phyloP scores from a whole-genome alignment of 2,113 vertebrate genomes.

The Ceyx cyanopectus region DNA sequence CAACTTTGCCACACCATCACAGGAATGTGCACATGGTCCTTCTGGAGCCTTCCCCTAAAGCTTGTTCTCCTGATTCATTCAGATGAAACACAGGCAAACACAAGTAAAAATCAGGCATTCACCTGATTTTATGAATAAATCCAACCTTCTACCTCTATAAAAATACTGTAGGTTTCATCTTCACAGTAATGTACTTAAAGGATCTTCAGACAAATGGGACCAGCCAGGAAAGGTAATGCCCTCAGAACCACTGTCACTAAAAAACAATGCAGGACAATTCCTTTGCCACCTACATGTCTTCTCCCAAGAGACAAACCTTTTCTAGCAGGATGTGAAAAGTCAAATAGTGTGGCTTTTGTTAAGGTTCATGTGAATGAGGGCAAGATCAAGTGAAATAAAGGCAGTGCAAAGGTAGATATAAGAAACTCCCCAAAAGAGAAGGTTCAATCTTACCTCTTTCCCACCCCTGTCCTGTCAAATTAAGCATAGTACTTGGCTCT shows the following conservation, averaged over 20 bases:
- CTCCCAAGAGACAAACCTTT: not conserved
- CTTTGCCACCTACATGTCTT: not conserved
- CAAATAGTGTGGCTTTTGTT: not conserved
- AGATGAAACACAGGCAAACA: not conserved
- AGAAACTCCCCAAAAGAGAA: not conserved
- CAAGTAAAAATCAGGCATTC: not conserved
- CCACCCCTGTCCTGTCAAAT: not conserved
- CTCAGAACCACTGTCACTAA: not conserved
- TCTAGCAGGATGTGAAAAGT: not conserved
- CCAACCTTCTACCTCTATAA: not conserved
- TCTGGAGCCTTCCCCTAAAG: not conserved
- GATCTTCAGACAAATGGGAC: slow-evolving; percentile 1
- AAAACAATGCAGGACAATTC: not conserved
- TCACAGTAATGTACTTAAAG: slow-evolving; percentile 66
- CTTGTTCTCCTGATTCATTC: not conserved
- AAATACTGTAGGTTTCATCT: slow-evolving; percentile 40
- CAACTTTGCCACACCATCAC: not conserved
- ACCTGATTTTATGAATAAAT: slow-evolving; percentile 2
- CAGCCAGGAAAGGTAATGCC: not conserved
- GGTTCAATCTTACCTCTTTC: not conserved
- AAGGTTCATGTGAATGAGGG: not conserved
- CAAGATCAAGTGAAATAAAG: not conserved
- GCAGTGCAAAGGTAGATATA: not conserved
- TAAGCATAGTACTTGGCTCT: not conserved
- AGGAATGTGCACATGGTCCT: not conserved